Base-by-base conservation (phyloP, 2,888 invertebrate genomes). In the Polydrusus cervinus region DNA sequence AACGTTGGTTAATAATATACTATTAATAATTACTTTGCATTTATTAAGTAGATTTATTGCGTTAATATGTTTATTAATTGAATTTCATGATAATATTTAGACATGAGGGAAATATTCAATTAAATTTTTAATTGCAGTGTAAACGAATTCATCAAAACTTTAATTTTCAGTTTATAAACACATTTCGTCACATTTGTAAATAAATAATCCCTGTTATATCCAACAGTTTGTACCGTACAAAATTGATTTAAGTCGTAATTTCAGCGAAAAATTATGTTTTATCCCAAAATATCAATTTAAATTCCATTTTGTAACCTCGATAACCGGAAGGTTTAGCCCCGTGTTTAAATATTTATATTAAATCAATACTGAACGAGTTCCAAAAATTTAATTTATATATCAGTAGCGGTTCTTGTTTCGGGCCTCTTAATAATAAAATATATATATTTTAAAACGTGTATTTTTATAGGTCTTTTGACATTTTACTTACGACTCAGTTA, bases 251-350 rank as follows among this genome's bases (percentile, higher is more conserved):
- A 20, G 20, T 20, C 13, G 18, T 8, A 51, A 20, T 51, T 20
- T 51, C 20, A 10, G 10, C 20, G 51, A 51, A 51, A 51, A 51
- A 51, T 51, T 11, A 51, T 51, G 51, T 51, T 51, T 18, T 11
- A 10, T 51, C 20, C 10, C 51, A 51, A 51, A 51, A 51, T 51
- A 51, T 51, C 51, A 51, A 51, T 51, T 51, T 51, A 51, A 51
- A 51, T 51, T 51, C 20, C 51, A 51, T 51, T 51, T 18, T n/a
- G 51, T 51, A 51, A 20, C 51, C 51, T 20, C 51, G 20, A 10
- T 51, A 51, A 51, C 51, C 51, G 51, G 51, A 51, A 51, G 51
- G 18, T 51, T 51, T 20, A 51, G 18, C 9, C 51, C 20, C 2
- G 6, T 0, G 20, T 51, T 20, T 51, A 51, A 51, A 51, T 51